Base-by-base conservation (phyloP, 1,140 invertebrate genomes). In the Drosophila obscura region DNA sequence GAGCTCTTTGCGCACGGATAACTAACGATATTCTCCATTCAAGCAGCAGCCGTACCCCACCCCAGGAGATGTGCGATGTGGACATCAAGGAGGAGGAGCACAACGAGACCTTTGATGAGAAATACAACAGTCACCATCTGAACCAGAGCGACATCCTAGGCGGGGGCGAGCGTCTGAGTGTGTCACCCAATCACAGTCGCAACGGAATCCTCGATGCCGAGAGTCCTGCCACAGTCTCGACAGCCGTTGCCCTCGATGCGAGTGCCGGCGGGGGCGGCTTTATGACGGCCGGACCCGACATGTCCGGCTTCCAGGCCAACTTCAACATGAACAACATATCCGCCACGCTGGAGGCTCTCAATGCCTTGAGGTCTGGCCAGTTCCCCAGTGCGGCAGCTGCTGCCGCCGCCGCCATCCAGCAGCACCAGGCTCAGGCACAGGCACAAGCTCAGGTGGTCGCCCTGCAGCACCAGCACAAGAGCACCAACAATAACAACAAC, bases 281-380 rank as follows among this genome's bases (percentile, higher is more conserved):
- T 13, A 31, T 88, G 73, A 52, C 59, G 46, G 80, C 48, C 22
- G 79, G 73, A 15, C 50, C 65, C 22, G 85, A 90, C 31, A 80
- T 90, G 79, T 77, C 73, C 50, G 74, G 77, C 22, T 91, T 90
- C 39, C 83, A 84, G 63, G 76, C 83, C 19, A 77, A 81, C 62
- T 91, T 91, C 52, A 91, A 80, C 41, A 90, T 91, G 77, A 92
- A 89, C 57, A 91, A 91, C 69, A 91, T 92, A 73, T 91, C 91
- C 58, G 89, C 91, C 49, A 92, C 91, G 0, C 49, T 92, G 68
- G 91, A 92, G 73, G 88, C 91, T 0, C 61, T 92, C 22, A 92
- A 92, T 73, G 89, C 91, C 5, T 57, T 92, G 24, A 80, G 90
- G 65, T 72, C 69, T 15, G 90, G 82, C 48, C 90, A 91, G 43